Evolutionary conservation across 2,797 vertebrate genomes (phyloP), one percentile per base, ranked within the genome.

Genomic region (Acropternis orthonyx): DNA sequence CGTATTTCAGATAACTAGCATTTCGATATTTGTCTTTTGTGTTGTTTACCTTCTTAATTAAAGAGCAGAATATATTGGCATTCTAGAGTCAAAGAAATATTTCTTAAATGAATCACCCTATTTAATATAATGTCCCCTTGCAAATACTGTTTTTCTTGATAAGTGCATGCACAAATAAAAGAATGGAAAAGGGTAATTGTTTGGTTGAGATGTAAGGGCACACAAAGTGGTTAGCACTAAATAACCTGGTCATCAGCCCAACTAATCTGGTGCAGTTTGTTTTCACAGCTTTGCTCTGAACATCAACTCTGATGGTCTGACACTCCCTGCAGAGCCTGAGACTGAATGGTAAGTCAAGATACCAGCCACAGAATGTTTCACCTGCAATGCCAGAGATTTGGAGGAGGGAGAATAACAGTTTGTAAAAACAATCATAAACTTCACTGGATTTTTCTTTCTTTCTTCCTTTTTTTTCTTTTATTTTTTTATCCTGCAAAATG

Each of bases 221-320:
- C 92, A 95, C 61, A 19, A 84, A 97, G 88, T 94, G 78, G 96
- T 78, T 74, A 89, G 66, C 96, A 83, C 92, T 89, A 91, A 82
- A 91, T 97, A 96, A 96, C 97, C 96, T 86, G 96, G 97, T 94
- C 97, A 97, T 98, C 96, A 82, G 95, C 94, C 95, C 95, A 82
- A 52, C 97, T 98, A 98, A 98, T 98, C 98, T 96, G 69, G 86
- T 78, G 81, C 0, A 4, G 95, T 98, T 98, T 98, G 98, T 98
- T 98, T 98, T 98, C 98, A 97, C 98, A 98, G 98, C 98, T 98
- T 98, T 96, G 92, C 97, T 95, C 71, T 89, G 95, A 97, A 96
- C 96, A 82, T 94, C 95, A 77, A 69, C 75, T 77, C 79, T 92
- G 97, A 97, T 92, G 97, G 97, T 93, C 96, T 89, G 93, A 87